Evolutionary conservation across 2,888 invertebrate genomes (phyloP).

Genomic region (Polylopha cassiicola): DNA sequence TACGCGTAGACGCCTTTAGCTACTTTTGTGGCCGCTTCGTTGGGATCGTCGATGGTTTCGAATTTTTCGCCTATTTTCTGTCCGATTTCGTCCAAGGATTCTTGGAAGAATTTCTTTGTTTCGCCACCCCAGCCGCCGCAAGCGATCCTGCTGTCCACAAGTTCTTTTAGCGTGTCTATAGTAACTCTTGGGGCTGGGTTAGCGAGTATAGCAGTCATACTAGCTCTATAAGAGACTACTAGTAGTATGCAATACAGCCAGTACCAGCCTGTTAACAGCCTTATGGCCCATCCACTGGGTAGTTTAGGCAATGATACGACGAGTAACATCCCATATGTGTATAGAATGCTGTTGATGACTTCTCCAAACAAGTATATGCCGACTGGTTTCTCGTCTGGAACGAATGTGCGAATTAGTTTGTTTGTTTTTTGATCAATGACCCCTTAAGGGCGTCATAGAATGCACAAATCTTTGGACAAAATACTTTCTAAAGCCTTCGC

Average conservation of each 20-base stretch:
- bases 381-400: constrained; percentile 60
- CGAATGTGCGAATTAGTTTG: constrained; percentile 28
- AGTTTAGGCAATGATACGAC: constrained; percentile 86
- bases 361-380: constrained; percentile 84
- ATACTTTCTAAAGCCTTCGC: too few species aligned
- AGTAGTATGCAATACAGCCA: constrained; percentile 90
- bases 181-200: constrained; percentile 87
- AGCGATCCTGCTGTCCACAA: constrained; percentile 80
- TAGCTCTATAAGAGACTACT: constrained; percentile 88
- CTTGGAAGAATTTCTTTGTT: constrained; percentile 82
- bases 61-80: constrained; percentile 82
- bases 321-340: constrained; percentile 89
- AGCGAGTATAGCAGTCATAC: constrained; percentile 90
- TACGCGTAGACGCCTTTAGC: constrained; percentile 85
- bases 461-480: neutral
- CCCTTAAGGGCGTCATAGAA: constrained; percentile 2
- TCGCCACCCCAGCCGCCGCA: constrained; percentile 86
- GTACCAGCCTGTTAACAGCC: constrained; percentile 90
- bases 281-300: constrained; percentile 87
- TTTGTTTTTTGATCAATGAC: constrained; percentile 2
- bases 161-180: constrained; percentile 84
- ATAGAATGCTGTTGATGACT: constrained; percentile 83
- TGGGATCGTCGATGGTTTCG: constrained; percentile 78
- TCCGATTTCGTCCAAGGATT: constrained; percentile 81
- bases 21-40: constrained; percentile 81